Base-by-base conservation (phyloP, 1,140 invertebrate genomes). In the Chrysoperla carnea region DNA sequence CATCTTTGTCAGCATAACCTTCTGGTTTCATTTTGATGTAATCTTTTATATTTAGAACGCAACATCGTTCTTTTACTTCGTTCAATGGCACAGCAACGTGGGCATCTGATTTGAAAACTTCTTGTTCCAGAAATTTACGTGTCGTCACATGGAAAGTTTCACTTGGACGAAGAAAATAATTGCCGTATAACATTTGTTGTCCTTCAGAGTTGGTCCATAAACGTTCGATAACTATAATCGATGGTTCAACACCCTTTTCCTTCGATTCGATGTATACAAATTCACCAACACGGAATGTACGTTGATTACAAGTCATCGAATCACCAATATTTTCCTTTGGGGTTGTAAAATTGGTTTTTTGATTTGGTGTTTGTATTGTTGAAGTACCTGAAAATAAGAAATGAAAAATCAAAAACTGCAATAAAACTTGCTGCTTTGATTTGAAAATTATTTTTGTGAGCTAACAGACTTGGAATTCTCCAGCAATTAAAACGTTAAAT, bases 101-200 rank as follows among this genome's bases (percentile, higher is more conserved):
- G 45, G 81, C 74, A 49, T 94, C 89, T 46, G 87, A 95, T 62
- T 94, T 90, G 57, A 99, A 97, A 9, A 97, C 81, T 63, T 98
- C 93, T 61, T 94, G 85, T 52, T 94, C 85, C 0, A 95, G 67
- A 62, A 99, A 99, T 64, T 92, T 94, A 50, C 93, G 72, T 2
- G 88, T 92, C 6, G 90, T 81, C 4, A 94, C 72, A 63, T 98
- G 94, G 65, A 85, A 97, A 0, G 95, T 99, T 64, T 99, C 93
- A 54, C 54, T 55, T 38, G 58, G 74, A 56, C 85, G 63, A 52
- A 79, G 84, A 58, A 84, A 89, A 56, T 82, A 81, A 55, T 84
- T 88, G 11, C 87, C 92, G 54, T 90, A 84, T 36, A 97, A 69
- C 74, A 90, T 89, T 50, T 88, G 81, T 48, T 86, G 78, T 17